Evolutionary conservation across 2,888 invertebrate species (phyloP).

Genomic region (Pecten maximus): DNA sequence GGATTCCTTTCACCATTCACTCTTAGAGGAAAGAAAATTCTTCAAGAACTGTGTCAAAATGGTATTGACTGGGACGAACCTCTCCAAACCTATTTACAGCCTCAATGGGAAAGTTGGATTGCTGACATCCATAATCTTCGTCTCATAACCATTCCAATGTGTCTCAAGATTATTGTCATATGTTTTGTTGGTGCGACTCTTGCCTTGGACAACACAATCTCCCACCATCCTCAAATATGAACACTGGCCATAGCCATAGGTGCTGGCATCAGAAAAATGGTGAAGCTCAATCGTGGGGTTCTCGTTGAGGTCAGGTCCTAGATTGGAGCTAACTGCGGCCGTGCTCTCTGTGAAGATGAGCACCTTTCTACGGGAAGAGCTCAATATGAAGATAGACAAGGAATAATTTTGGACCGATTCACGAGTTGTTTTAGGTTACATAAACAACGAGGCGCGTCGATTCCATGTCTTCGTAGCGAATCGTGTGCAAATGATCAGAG

Average conservation of each 20-base stretch:
- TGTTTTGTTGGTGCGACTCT: too few relatives aligned
- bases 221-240: constrained; percentile 52
- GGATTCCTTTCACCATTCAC: constrained; percentile 58
- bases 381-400: constrained; percentile 39
- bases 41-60: constrained; percentile 57
- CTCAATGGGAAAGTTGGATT: constrained; percentile 46
- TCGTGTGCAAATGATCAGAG: constrained; percentile 62
- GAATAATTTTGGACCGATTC: constrained; percentile 63
- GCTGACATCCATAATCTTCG: constrained; percentile 47
- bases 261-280: not conserved
- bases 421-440: constrained; percentile 61
- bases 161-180: too few relatives aligned
- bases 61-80: constrained; percentile 58
- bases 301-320: too few relatives aligned
- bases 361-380: constrained; percentile 49
- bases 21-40: constrained; percentile 53
- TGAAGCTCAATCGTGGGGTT: constrained; percentile 45
- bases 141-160: constrained; percentile 46
- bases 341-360: constrained; percentile 58
- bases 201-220: too few relatives aligned
- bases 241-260: constrained; percentile 54
- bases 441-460: constrained; percentile 59
- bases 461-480: constrained; percentile 68
- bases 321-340: constrained; percentile 60
- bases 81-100: constrained; percentile 40